Conservation (phyloP, 2,797 vertebrate species). For the Girardinus metallicus region DNA sequence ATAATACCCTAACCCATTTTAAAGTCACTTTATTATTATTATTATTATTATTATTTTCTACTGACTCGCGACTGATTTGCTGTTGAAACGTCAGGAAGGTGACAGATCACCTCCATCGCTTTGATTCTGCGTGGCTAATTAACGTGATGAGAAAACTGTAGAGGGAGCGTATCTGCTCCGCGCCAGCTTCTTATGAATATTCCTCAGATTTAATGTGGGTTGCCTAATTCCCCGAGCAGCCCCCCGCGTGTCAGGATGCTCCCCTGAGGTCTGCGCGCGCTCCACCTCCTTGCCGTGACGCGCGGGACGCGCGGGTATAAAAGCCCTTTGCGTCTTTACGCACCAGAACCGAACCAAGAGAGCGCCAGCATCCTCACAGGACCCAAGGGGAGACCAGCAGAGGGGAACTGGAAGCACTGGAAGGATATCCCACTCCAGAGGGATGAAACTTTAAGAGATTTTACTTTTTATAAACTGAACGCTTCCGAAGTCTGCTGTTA, state of each 20-base stretch:
- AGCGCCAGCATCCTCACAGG: neutral
- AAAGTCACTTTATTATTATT: neutral
- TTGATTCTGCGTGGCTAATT: neutral
- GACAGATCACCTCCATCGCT: neutral
- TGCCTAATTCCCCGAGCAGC: slow-evolving; percentile 51
- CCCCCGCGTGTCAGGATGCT: slow-evolving; percentile 36
- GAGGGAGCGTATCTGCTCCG: slow-evolving; percentile 18
- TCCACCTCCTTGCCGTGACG: slow-evolving; percentile 65
- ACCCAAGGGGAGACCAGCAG: neutral
- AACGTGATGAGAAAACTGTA: neutral
- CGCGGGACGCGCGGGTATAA: slow-evolving; percentile 63
- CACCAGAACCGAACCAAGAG: slow-evolving; percentile 60
- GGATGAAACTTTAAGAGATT: slow-evolving; percentile 37
- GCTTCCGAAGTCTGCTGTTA: neutral
- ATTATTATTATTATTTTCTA: neutral
- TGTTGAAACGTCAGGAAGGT: neutral
- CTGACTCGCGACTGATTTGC: neutral
- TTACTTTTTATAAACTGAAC: neutral
- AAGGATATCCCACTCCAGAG: slow-evolving; percentile 10
- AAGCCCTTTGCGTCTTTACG: slow-evolving; percentile 39
- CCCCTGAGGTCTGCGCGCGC: slow-evolving; percentile 50
- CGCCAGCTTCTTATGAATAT: slow-evolving; percentile 59
- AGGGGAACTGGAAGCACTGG: slow-evolving; percentile 8
- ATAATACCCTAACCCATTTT: neutral
- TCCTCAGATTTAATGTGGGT: slow-evolving; percentile 46